Evolutionary conservation across 1,140 invertebrate genomes (phyloP).

Genomic region (Odontomachus brunneus): DNA sequence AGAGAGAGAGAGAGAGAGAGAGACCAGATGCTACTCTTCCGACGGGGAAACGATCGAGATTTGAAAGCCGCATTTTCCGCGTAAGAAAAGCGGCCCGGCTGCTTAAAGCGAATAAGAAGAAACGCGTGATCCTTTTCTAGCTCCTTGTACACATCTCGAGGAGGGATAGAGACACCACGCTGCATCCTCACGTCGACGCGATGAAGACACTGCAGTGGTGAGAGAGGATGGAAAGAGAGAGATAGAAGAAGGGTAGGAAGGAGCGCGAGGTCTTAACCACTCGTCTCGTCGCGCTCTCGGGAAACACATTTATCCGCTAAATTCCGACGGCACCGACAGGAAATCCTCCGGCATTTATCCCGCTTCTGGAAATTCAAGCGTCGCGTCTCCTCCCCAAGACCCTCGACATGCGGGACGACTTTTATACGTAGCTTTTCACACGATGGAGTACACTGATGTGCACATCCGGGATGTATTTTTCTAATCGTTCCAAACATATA

Average conservation of each 20-base stretch:
- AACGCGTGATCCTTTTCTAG: constrained; percentile 70
- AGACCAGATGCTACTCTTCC: constrained; percentile 52
- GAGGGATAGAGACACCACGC: constrained; percentile 50
- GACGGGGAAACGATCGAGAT: constrained; percentile 68
- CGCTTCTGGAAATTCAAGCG: constrained; percentile 41
- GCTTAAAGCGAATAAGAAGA: constrained; percentile 66
- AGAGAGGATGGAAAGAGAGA: not conserved
- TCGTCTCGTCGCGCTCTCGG: constrained; percentile 63
- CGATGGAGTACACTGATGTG: no score
- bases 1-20: no score
- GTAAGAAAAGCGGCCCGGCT: constrained; percentile 56
- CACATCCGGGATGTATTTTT: no score
- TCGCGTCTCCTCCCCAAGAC: not conserved
- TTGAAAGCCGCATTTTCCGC: constrained; percentile 71
- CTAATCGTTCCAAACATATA: not conserved
- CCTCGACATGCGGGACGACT: not conserved
- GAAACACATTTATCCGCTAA: constrained; percentile 72
- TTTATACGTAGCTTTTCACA: not conserved
- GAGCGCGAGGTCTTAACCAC: constrained; percentile 65
- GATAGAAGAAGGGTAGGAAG: not conserved
- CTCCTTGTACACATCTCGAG: constrained; percentile 29
- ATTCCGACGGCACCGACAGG: constrained; percentile 56
- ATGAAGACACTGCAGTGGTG: not conserved
- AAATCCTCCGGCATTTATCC: constrained; percentile 68
- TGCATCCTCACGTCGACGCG: constrained; percentile 19